Evolutionary conservation across 2,888 invertebrate species (phyloP), one percentile per base, ranked within the genome.

Genomic region (Lepeophtheirus nordmannii): DNA sequence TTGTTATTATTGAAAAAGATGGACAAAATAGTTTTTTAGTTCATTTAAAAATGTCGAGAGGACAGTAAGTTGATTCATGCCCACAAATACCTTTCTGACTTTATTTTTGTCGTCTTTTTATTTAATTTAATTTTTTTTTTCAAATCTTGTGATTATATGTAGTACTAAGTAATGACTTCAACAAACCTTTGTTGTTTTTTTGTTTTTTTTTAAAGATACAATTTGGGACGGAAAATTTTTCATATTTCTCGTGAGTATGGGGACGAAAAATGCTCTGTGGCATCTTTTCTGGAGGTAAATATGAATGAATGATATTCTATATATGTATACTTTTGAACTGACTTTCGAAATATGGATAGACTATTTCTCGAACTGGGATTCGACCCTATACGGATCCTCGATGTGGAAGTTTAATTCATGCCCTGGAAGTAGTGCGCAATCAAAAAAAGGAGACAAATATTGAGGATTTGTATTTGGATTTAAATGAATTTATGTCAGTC

Each of bases 341-440:
- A n/a, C n/a, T 2, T 58, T 56, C 23, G 7, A 30, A 30, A 2
- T 5, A 30, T 30, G 30, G 30, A 30, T 30, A 63, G 63, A 53
- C 41, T 17, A 63, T 63, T 30, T 20, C 12, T 10, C 22, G 37
- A 46, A 63, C 63, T 23, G 63, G 63, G 10, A 53, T 63, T 56
- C 53, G 63, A 20, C 53, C 63, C 5, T 23, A 46, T 22, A 37
- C 9, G 1, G 63, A 63, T 63, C 63, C 63, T 22, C 22, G 63
- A 10, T 63, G 40, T 41, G 56, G 8, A 10, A 22, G 53, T 20
- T 30, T 63, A 1, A 56, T 63, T 12, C 20, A 22, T 20, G 20
- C 20, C 20, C 11, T 63, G 22, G n/a, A 56, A 12, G 20, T 7
- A 8, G 17, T 46, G 5, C 46, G 20, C 37, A 46, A 5, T 17